Evolutionary conservation across 37 sponge, comb jelly and placozoan genomes (phyloP), one percentile per base, ranked within the genome.

Genomic region (Spongilla lacustris): DNA sequence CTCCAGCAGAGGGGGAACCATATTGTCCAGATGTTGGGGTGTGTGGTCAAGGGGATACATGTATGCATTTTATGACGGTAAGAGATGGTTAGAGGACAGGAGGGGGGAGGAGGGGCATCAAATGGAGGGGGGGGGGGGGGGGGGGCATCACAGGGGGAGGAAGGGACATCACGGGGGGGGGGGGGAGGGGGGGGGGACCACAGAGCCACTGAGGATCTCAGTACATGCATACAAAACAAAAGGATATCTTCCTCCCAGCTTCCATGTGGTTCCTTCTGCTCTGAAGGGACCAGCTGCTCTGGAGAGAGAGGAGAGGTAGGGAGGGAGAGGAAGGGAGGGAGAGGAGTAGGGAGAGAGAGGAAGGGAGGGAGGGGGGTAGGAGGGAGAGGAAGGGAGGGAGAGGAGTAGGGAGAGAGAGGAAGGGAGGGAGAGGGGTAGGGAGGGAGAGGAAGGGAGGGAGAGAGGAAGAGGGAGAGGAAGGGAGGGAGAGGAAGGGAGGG

Each of bases 211-310:
- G n/a, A n/a, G 34, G 25, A 23, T 36, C 1, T 23, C 76, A 75
- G 6, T 24, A 34, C 30, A 11, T 17, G 17, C 33, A 36, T 19
- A 36, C n/a, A 21, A 2, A 23, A 14, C 33, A 23, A n/a, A 69
- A 83, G 89, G 89, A 88, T 87, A 86, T 91, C 95, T 66, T 85
- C 89, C 74, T 91, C 92, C 95, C 95, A 94, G 28, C 50, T 35
- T 2, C 87, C 83, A 33, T 50, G 26, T 0, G 92, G 87, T 1
- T 69, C 80, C 24, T 19, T 33, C 12, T 28, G 11, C 24, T 33
- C 84, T 25, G 58, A 69, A 50, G 82, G 77, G 3, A 88, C 71
- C 36, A 94, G 72, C 68, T 50, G 22, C 46, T 94, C 95, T 90
- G 48, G 67, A 17, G 4, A 77, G 25, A 0, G 32, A 26, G 67